phyloP scores from a whole-genome alignment of 2,888 invertebrate genomes.

The Meandrusa payeni region DNA sequence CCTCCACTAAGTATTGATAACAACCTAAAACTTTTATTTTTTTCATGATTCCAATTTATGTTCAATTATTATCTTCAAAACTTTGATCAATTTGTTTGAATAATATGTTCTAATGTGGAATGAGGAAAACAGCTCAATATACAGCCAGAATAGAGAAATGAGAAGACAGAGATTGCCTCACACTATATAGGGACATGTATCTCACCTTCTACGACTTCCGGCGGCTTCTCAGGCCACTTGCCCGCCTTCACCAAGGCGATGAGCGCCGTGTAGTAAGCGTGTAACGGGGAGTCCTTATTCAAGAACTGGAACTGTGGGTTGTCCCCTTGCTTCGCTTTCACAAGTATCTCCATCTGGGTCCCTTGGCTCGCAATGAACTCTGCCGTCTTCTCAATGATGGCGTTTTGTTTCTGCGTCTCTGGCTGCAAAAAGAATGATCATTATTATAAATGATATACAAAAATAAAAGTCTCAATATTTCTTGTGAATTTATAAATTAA shows the following conservation, averaged over 20 bases:
- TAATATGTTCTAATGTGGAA: too few relatives aligned
- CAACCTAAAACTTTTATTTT: too few relatives aligned
- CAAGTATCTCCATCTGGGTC: conserved; percentile 98
- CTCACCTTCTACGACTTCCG: conserved; percentile 57
- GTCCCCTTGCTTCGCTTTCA: conserved; percentile 97
- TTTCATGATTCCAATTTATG: too few relatives aligned
- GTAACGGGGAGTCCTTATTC: conserved; percentile 89
- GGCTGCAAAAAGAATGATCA: conserved; percentile 82
- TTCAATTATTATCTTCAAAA: too few relatives aligned
- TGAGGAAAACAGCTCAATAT: too few relatives aligned
- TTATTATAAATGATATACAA: not conserved
- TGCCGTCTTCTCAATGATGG: conserved; percentile 97
- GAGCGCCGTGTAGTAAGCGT: conserved; percentile 94
- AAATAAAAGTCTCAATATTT: too few relatives aligned
- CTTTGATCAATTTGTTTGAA: too few relatives aligned
- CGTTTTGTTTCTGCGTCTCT: conserved; percentile 91
- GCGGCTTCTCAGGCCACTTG: conserved; percentile 63
- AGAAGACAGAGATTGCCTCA: too few relatives aligned
- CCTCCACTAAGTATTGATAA: too few relatives aligned
- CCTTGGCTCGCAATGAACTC: conserved; percentile 94
- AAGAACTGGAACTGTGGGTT: conserved; percentile 97
- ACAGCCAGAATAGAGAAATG: too few relatives aligned
- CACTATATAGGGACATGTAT: too few relatives aligned
- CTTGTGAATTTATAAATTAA: too few relatives aligned
- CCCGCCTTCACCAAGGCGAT: conserved; percentile 56